A percentile compares a stretch with the other conserved stretches of the same genome.
phyloP scores from a whole-genome alignment of 2,888 invertebrate genomes.

The Himalopsyche tibetana region DNA sequence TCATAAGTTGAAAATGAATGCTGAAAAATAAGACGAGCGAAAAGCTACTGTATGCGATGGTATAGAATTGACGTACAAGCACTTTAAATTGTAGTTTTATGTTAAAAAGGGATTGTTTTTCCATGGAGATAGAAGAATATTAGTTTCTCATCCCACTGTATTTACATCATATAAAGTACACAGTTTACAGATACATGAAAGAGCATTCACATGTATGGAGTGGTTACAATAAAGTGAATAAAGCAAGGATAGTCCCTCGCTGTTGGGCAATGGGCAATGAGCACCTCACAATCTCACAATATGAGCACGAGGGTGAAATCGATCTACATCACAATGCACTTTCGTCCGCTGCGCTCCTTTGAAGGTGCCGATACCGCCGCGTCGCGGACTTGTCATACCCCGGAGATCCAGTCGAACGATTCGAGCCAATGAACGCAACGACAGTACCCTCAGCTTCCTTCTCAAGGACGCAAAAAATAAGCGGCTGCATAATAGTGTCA shows the following conservation, averaged over 20 bases:
- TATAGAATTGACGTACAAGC: neutral
- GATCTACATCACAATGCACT: conserved; percentile 61
- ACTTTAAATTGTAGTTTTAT: neutral
- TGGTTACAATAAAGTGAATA: conserved; percentile 33
- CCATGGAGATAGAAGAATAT: too few relatives aligned
- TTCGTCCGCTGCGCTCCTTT: conserved; percentile 53
- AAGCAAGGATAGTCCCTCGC: conserved; percentile 29
- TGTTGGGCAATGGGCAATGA: conserved; percentile 24
- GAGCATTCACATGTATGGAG: conserved; percentile 43
- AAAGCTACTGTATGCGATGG: neutral
- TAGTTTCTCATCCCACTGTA: neutral
- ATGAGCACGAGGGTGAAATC: conserved; percentile 54
- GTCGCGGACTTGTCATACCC: conserved; percentile 33
- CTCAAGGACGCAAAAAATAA: conserved; percentile 51
- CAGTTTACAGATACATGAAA: conserved; percentile 32
- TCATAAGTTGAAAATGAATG: too few relatives aligned
- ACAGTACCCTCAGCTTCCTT: neutral
- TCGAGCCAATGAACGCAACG: conserved; percentile 48
- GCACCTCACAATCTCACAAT: conserved; percentile 36
- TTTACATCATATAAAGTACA: conserved; percentile 18
- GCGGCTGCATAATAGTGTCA: neutral
- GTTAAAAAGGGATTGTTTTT: too few relatives aligned
- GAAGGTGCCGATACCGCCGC: conserved; percentile 44
- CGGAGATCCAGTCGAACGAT: conserved; percentile 37
- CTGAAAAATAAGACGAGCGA: too few relatives aligned